Conservation (phyloP, 2,888 invertebrate genomes). For the Nebria brevicollis region DNA sequence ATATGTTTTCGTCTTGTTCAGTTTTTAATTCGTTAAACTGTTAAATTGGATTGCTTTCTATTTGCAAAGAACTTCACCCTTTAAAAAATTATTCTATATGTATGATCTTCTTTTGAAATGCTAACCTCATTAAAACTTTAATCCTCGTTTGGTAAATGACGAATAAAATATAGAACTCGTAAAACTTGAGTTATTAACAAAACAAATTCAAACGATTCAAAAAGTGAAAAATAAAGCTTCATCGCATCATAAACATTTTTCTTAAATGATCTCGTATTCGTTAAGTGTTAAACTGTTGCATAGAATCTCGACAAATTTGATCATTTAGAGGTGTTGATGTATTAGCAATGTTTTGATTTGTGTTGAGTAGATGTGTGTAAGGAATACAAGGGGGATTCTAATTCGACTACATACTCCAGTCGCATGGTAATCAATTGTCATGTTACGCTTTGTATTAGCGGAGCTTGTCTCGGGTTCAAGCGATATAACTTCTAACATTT, state of each 20-base stretch:
- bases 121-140: slow-evolving; percentile 38
- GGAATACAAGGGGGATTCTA: neutral
- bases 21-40: neutral
- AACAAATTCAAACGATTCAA: too few species aligned
- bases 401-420: slow-evolving; percentile 22
- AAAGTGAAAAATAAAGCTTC: too few species aligned
- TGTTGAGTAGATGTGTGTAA: neutral
- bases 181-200: slow-evolving; percentile 21
- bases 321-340: neutral
- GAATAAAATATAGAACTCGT: slow-evolving; percentile 25
- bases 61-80: neutral
- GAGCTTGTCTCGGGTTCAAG: neutral
- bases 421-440: slow-evolving; percentile 38
- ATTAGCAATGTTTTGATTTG: slow-evolving; percentile 24
- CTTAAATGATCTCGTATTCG: too few species aligned
- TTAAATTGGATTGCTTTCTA: neutral
- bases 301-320: too few species aligned
- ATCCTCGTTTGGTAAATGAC: slow-evolving; percentile 14
- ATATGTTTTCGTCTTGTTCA: neutral
- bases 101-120: slow-evolving; percentile 38
- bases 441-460: slow-evolving; percentile 5
- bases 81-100: slow-evolving; percentile 16
- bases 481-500: neutral
- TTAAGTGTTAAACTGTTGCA: too few species aligned
- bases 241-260: too few species aligned